These are phyloP conservation scores for Globodera ellingtonae DNA, from an alignment of 1,140 invertebrate genomes.

Conservation along the genomic window DNA sequence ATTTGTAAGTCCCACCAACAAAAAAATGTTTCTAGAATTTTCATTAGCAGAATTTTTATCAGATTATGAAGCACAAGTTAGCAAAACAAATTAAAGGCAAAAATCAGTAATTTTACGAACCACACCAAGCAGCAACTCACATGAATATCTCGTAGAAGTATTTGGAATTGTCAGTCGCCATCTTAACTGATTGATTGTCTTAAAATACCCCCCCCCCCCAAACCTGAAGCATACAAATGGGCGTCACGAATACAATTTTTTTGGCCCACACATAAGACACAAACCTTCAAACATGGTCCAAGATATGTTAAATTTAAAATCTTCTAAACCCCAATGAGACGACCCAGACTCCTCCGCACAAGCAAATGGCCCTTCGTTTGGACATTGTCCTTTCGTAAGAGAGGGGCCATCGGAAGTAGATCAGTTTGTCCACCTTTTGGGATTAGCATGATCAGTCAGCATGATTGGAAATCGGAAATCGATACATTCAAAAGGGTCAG, in stretches of 20 bases:
- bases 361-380: slow-evolving; percentile 54
- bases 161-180: slow-evolving; percentile 47
- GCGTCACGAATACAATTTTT: slow-evolving; percentile 46
- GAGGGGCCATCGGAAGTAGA: slow-evolving; percentile 63
- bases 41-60: no score
- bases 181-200: slow-evolving; percentile 5
- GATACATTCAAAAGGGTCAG: slow-evolving; percentile 47
- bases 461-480: neutral
- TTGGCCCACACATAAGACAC: slow-evolving; percentile 62
- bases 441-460: slow-evolving; percentile 37
- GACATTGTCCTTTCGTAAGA: slow-evolving; percentile 63
- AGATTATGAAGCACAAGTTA: no score
- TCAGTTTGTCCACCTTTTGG: slow-evolving; percentile 58
- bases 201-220: neutral
- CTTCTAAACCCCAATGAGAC: slow-evolving; percentile 56
- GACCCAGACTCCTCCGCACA: slow-evolving; percentile 60
- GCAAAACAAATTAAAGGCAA: no score
- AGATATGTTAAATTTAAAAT: neutral
- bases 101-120: no score
- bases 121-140: slow-evolving; percentile 10
- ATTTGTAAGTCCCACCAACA: no score
- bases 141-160: slow-evolving; percentile 62
- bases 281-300: slow-evolving; percentile 49
- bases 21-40: no score
- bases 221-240: slow-evolving; percentile 61